These are phyloP conservation scores for Caenorhabditis macrosperma DNA, from an alignment of 2,888 invertebrate genomes.

Conservation along the genomic window DNA sequence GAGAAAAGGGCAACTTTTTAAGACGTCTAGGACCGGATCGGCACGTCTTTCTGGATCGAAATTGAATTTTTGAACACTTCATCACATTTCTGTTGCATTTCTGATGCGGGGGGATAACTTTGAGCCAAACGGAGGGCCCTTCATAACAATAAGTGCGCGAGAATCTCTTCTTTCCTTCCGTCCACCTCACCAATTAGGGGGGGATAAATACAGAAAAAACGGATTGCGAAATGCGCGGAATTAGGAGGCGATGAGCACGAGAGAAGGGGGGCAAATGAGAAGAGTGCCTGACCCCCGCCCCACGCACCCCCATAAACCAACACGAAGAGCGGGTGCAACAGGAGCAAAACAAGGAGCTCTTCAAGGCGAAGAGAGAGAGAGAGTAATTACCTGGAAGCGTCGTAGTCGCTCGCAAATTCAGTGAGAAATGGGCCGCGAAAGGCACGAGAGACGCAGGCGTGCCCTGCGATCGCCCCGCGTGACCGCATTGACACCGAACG, in stretches of 20 bases:
- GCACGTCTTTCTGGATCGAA: neutral
- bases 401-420: slow-evolving; percentile 9
- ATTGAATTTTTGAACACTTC: neutral
- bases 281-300: neutral
- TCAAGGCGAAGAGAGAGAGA: neutral
- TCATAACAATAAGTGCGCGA: neutral
- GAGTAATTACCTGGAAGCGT: slow-evolving; percentile 33
- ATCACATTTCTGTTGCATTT: neutral
- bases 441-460: slow-evolving; percentile 36
- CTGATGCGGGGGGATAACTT: too few species aligned
- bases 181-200: neutral
- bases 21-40: neutral
- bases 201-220: neutral
- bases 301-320: slow-evolving; percentile 2
- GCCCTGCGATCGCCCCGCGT: slow-evolving; percentile 22
- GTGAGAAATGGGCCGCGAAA: slow-evolving; percentile 14
- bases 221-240: slow-evolving; percentile 28
- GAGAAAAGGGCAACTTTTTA: neutral
- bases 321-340: neutral
- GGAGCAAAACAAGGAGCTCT: neutral
- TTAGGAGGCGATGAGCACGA: slow-evolving; percentile 23
- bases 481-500: slow-evolving; percentile 42
- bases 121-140: neutral
- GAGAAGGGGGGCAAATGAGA: neutral
- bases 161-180: neutral